These are phyloP conservation scores for Sebastes vulpes DNA, from an alignment of 2,797 vertebrate species.

Conservation along the genomic window DNA sequence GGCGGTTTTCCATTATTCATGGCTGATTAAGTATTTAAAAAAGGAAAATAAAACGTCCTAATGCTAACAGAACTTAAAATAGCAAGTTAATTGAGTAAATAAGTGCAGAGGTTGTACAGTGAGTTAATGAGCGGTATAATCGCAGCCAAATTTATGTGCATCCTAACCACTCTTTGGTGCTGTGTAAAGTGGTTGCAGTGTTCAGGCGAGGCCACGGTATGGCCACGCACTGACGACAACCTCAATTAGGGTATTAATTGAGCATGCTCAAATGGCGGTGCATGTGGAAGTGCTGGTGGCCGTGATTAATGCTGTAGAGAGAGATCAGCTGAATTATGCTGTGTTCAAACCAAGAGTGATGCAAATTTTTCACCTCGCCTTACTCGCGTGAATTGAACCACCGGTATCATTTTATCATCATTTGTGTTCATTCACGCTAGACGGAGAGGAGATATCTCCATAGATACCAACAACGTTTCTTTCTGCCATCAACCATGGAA, in stretches of 20 bases:
- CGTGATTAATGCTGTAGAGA: constrained; percentile 40
- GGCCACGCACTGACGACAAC: constrained; percentile 23
- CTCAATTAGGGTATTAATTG: constrained; percentile 65
- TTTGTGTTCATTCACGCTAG: no score
- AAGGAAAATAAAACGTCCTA: constrained; percentile 54
- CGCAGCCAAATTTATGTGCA: constrained; percentile 62
- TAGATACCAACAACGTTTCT: no score
- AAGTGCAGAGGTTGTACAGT: constrained; percentile 71
- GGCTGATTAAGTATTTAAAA: constrained; percentile 70
- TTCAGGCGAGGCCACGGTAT: constrained; percentile 25
- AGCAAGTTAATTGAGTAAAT: constrained; percentile 80
- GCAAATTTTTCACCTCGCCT: no score
- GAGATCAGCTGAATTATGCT: neutral
- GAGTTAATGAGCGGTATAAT: constrained; percentile 76
- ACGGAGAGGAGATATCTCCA: no score
- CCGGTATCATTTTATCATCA: no score
- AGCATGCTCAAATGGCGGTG: constrained; percentile 34
- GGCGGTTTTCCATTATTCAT: constrained; percentile 78
- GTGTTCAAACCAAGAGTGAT: no score
- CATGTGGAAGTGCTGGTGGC: neutral
- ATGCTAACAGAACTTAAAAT: constrained; percentile 70
- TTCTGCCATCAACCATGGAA: no score
- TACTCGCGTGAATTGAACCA: no score
- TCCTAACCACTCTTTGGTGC: constrained; percentile 41
- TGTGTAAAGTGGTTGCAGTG: constrained; percentile 26